A percentile compares a stretch with the other conserved stretches of the same genome.
Conservation (phyloP, 2,888 invertebrate species). For the Drosophila neonasuta region DNA sequence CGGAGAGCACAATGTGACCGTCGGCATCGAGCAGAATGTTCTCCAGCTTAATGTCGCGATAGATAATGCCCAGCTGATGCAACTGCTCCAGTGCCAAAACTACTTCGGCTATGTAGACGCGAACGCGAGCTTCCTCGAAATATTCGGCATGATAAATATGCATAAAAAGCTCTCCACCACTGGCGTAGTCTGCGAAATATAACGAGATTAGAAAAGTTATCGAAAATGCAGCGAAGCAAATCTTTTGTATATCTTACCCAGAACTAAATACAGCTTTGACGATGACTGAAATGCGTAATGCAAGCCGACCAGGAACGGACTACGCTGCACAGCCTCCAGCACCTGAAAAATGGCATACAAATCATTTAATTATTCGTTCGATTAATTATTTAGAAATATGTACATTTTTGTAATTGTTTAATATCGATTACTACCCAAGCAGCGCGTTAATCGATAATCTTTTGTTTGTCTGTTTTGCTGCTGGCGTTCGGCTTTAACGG, state of each 20-base stretch:
- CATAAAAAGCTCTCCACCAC: slow-evolving; percentile 98
- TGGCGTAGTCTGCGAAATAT: slow-evolving; percentile 92
- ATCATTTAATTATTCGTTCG: slow-evolving; percentile 2
- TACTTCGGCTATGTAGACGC: slow-evolving; percentile 97
- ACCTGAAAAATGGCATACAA: slow-evolving; percentile 84
- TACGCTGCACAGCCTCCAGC: slow-evolving; percentile 95
- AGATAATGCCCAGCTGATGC: slow-evolving; percentile 98
- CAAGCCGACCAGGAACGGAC: slow-evolving; percentile 97
- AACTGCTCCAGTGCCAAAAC: slow-evolving; percentile 96
- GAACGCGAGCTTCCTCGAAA: slow-evolving; percentile 94
- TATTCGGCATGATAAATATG: slow-evolving; percentile 97
- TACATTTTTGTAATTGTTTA: neutral
- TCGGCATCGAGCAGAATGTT: slow-evolving; percentile 96
- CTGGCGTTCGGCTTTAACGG: slow-evolving; percentile 11
- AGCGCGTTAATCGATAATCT: slow-evolving; percentile 23
- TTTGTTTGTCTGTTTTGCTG: slow-evolving; percentile 7
- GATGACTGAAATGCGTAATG: slow-evolving; percentile 99
- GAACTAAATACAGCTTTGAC: slow-evolving; percentile 96
- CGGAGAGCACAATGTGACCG: slow-evolving; percentile 97
- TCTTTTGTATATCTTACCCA: slow-evolving; percentile 87
- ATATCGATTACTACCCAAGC: neutral
- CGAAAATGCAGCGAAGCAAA: too few species aligned
- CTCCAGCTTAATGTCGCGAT: slow-evolving; percentile 98
- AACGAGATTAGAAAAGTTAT: neutral
- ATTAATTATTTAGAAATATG: neutral